Percentiles rank a stretch among this genome's conserved stretches.
These are phyloP conservation scores for Penaeus monodon DNA, from an alignment of 2,888 invertebrate genomes.

Conservation along the genomic window DNA sequence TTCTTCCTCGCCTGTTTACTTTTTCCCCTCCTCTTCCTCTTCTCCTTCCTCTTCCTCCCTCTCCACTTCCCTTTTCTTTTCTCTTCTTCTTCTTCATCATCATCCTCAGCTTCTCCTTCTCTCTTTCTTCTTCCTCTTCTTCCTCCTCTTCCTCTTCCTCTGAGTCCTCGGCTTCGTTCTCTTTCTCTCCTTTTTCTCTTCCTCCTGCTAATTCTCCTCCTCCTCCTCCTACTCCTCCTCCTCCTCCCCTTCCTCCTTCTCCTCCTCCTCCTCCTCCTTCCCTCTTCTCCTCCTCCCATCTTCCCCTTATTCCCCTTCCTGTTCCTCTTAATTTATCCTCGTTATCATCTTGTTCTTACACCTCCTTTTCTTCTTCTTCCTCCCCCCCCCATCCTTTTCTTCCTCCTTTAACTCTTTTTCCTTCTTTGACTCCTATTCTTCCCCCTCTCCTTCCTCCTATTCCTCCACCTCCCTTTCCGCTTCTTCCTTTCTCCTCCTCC, in stretches of 20 bases:
- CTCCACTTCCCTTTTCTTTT: background rate
- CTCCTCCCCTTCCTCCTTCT: background rate
- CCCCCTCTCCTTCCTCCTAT: background rate
- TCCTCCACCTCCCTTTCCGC: no score
- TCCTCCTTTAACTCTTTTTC: background rate
- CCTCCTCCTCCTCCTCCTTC: background rate
- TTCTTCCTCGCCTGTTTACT: background rate
- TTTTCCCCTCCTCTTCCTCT: background rate
- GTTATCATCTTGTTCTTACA: background rate
- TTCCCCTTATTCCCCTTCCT: no score
- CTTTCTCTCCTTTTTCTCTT: background rate
- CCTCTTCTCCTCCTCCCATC: background rate
- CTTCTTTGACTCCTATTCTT: background rate
- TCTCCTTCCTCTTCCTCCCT: background rate
- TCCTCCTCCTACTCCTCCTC: background rate
- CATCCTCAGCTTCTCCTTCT: background rate
- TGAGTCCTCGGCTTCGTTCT: background rate
- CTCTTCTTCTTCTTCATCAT: background rate
- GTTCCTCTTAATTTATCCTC: no score
- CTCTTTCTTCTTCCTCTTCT: background rate
- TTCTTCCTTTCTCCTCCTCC: no score
- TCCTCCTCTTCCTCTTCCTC: background rate
- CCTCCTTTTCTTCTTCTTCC: background rate
- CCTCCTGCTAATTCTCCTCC: background rate
- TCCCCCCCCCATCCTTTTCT: background rate